Evolutionary conservation across 2,888 invertebrate genomes (phyloP), one percentile per base, ranked within the genome.

Genomic region (Ptilodon capucinus): DNA sequence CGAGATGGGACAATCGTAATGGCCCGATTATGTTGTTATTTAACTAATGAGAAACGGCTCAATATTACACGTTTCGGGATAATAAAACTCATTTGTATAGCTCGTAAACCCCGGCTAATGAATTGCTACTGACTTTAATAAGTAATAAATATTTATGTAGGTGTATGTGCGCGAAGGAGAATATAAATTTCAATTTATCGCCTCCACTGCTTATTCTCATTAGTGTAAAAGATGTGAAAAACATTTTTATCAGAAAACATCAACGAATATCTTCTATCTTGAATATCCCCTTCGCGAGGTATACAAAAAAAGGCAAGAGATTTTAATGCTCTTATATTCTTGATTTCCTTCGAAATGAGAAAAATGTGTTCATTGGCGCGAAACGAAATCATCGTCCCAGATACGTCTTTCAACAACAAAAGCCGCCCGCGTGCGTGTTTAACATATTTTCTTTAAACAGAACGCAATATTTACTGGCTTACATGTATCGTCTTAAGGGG

Each of bases 341-440:
- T 81, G 81, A 81, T 82, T 82, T 79, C 77, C 68, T 74, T 68
- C 65, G 76, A 81, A 84, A 81, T 79, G 75, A 74, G 76, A 80
- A 84, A 84, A 86, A 85, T 81, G 81, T 82, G 82, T 82, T 86
- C 83, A 82, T 81, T 82, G 85, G 79, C 53, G 81, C 75, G 85
- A 77, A 84, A 83, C 71, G 72, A 82, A 87, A 86, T 86, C 84
- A 83, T 82, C 81, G 75, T 79, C 58, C 73, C 78, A 82, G 82
- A 85, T 83, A 81, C 82, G 80, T 84, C 82, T 79, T 71, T 76
- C 76, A 78, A 76, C 78, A 83, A 84, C 84, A 83, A 86, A 85
- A 81, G 81, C 79, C 71, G 68, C 60, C 67, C 63, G 61, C 69
- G 76, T 77, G 79, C 79, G 79, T 81, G 82, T 82, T 85, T 81